Base-by-base conservation (phyloP, 2,888 invertebrate species). In the Epirrhoe tristata region DNA sequence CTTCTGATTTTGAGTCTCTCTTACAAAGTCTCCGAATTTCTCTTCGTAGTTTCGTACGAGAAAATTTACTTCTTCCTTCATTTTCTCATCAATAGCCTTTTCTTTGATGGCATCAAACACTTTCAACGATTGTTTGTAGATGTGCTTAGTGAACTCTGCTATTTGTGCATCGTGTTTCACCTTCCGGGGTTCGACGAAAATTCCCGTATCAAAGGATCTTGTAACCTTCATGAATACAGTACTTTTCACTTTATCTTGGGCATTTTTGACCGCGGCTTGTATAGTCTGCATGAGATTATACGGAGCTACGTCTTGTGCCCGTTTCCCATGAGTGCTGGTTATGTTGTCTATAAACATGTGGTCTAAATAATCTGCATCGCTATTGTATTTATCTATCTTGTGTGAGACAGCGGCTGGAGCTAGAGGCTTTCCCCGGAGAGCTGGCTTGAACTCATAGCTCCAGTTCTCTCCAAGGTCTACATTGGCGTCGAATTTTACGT, bases 391-490 rank as follows among this genome's bases (percentile, higher is more conserved):
- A 14, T 48, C 46, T 7, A 64, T 16, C 54, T 54, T 58, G 12
- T 50, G 36, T 1, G 54, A 54, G 1, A 64, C 58, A 0, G 36
- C n/a, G 31, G 60, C 39, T 5, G 59, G 46, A 34, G 14, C 17
- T 1, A 24, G 10, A 8, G 4, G 12, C 24, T n/a, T 64, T 7
- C 36, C 36, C 12, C 48, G 48, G 6, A 48, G 48, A 16, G 14
- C 14, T 0, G 59, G 43, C n/a, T 70, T 46, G 0, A 78, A 78
- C 34, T 81, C 69, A 58, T 81, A 81, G n/a, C 73, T 79, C 81
- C 81, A 84, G 39, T 80, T 78, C 0, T 82, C 76, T 0, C 83
- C 84, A 0, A 86, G 52, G 46, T 84, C 80, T 52, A 86, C 78
- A 0, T 66, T 14, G 0, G 84, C 85, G 50, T 85, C 78, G 14